Base-by-base conservation (phyloP, 2,113 vertebrate genomes). In the Carollia perspicillata region DNA sequence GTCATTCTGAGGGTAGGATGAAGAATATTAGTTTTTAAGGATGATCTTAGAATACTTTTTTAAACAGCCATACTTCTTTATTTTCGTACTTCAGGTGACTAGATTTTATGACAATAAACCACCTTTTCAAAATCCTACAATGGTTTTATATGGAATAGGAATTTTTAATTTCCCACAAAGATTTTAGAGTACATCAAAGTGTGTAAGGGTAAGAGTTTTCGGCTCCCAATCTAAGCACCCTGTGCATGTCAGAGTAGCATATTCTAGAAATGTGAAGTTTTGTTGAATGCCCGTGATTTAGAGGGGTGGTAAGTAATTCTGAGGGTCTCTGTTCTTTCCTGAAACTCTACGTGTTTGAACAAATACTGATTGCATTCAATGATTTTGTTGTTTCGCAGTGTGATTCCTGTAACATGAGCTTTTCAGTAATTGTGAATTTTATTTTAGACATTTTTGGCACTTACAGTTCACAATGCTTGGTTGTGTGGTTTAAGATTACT, bases 331-430 rank as follows among this genome's bases (percentile, higher is more conserved):
- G 37, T 60, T 84, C 79, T 72, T 75, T 42, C 2, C 89, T 69
- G 6, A 66, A 88, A 91, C 68, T 84, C 94, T 74, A 30, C 22
- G 47, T 58, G 65, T 95, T 55, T 95, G 63, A 95, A 95, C 68
- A 81, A 1, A n/a, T 0, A 84, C 88, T 0, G 8, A 9, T 47
- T 69, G 18, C 66, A 60, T 63, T 83, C 60, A 74, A 11, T 47
- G 58, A 69, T 28, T 93, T 26, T 53, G 90, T 49, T 97, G 49
- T 90, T 97, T 98, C 98, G 98, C 98, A 98, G 98, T 97, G 97
- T 80, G 89, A 40, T 83, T 93, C 89, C 92, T 97, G 44, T 97
- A 86, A 79, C 42, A 91, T 0, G 23, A 96, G 72, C 87, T 97
- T 94, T 86, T 95, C 92, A 20, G 81, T 75, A 74, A 93, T 33